Conservation (phyloP, 2,797 vertebrate genomes). For the Iguana delicatissima region DNA sequence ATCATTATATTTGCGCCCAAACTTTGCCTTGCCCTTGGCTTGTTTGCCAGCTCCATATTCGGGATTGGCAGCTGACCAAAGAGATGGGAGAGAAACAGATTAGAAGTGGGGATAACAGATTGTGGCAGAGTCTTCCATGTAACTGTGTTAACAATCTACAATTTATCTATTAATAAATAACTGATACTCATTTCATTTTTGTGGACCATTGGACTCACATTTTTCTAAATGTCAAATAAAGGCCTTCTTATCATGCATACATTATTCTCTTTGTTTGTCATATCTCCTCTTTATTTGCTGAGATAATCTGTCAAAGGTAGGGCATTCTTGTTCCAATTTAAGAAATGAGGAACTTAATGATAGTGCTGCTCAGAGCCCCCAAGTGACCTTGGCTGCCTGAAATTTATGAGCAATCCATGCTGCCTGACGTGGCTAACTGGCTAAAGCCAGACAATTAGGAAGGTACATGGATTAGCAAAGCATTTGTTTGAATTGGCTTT, state of each 20-base stretch:
- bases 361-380: not conserved
- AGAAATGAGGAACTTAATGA: not conserved
- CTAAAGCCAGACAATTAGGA: not conserved
- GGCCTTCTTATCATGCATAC: not conserved
- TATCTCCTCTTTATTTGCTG: not conserved
- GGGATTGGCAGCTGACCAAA: no score
- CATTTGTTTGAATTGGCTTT: not conserved
- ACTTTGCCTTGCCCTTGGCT: no score
- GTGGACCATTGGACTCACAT: not conserved
- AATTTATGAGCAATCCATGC: not conserved
- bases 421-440: not conserved
- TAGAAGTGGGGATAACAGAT: no score
- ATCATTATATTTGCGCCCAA: no score
- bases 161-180: constrained; percentile 11
- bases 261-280: not conserved
- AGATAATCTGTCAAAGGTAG: not conserved
- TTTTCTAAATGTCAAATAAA: not conserved
- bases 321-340: not conserved
- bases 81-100: no score
- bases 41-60: no score
- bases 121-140: not conserved
- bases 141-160: not conserved
- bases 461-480: not conserved
- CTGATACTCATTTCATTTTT: not conserved
- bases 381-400: not conserved